Evolutionary conservation across 2,113 vertebrate genomes (phyloP).

Genomic region (Crotalus horridus): DNA sequence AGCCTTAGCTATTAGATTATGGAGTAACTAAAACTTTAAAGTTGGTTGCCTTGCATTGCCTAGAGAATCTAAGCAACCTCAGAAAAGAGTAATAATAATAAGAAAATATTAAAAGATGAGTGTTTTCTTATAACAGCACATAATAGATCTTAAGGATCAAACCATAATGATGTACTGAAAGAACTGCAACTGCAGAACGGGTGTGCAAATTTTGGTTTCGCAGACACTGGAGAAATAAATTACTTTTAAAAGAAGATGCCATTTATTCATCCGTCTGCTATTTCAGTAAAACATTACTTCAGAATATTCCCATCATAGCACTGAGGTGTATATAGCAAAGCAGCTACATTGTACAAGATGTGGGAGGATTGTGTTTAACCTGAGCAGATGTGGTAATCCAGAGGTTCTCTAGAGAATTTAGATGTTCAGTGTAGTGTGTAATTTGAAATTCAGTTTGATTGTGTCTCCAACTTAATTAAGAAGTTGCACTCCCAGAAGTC

Average conservation of each 20-base stretch:
- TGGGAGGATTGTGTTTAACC: background rate
- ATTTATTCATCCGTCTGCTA: background rate
- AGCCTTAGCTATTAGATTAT: background rate
- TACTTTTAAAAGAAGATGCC: background rate
- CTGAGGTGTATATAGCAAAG: background rate
- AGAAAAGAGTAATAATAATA: background rate
- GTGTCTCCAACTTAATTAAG: background rate
- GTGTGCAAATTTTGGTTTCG: background rate
- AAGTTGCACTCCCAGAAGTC: background rate
- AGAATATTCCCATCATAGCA: background rate
- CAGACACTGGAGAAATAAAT: background rate
- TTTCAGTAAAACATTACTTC: background rate
- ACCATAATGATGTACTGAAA: background rate
- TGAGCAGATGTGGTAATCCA: background rate
- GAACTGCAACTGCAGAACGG: background rate
- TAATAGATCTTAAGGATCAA: background rate
- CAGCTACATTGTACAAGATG: too few relatives aligned
- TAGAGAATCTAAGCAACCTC: background rate
- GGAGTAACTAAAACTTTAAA: background rate
- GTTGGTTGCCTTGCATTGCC: background rate
- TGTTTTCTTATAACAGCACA: background rate
- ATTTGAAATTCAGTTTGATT: background rate
- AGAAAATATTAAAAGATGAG: background rate
- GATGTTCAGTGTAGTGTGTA: background rate
- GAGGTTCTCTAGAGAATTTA: background rate